A percentile compares a stretch with the other conserved stretches of the same genome.
phyloP scores from a whole-genome alignment of 2,113 vertebrate genomes.

The Corythoichthys intestinalis region DNA sequence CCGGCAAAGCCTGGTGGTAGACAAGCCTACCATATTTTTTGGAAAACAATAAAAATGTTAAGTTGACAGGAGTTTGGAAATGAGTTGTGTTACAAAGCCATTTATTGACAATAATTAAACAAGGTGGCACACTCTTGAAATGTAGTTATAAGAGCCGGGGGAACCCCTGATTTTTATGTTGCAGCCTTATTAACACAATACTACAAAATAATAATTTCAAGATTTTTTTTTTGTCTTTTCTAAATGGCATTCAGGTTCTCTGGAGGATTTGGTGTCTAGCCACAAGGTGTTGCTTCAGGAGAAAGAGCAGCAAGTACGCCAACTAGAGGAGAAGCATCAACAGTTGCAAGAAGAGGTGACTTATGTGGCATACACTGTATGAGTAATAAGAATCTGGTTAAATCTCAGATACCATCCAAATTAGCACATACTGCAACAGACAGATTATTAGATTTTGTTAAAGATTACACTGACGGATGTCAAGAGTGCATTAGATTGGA shows the following conservation, averaged over 20 bases:
- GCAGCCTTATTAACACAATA: no score
- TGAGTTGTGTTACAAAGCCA: no score
- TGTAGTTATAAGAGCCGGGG: no score
- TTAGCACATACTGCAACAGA: not conserved
- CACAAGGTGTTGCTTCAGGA: slow-evolving; percentile 64
- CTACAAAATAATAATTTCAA: no score
- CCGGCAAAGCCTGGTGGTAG: no score
- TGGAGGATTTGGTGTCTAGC: slow-evolving; percentile 67
- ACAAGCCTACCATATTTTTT: no score
- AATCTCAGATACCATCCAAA: not conserved
- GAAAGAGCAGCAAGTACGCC: slow-evolving; percentile 55
- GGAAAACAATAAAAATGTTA: no score
- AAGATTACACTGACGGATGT: not conserved
- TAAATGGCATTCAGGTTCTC: slow-evolving; percentile 48
- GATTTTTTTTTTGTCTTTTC: slow-evolving; percentile 1
- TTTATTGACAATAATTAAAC: no score
- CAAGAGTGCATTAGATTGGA: not conserved
- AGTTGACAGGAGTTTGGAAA: no score
- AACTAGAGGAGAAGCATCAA: slow-evolving; percentile 69
- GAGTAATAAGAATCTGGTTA: not conserved
- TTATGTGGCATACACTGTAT: not conserved
- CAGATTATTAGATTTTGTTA: not conserved
- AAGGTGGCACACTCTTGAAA: no score
- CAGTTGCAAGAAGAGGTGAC: slow-evolving; percentile 76
- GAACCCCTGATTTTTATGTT: no score